Evolutionary conservation across 2,888 invertebrate species (phyloP).

Genomic region (Hypomecis atomaria): DNA sequence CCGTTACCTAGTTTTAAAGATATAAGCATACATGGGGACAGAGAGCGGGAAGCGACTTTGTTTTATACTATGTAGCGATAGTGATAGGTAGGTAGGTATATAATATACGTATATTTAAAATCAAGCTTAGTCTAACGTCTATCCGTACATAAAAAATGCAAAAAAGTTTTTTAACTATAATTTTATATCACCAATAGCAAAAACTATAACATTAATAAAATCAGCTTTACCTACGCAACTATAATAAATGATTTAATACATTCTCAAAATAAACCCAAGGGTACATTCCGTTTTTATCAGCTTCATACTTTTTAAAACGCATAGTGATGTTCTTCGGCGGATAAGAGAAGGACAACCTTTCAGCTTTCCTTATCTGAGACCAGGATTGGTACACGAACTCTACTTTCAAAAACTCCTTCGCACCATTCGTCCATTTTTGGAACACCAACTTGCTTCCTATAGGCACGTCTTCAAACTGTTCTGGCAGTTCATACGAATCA

Average conservation of each 20-base stretch:
- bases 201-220: too few species aligned
- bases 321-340: conserved; percentile 5
- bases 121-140: too few species aligned
- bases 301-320: not conserved
- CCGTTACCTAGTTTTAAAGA: too few species aligned
- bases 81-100: too few species aligned
- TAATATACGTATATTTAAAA: too few species aligned
- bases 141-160: too few species aligned
- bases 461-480: not conserved
- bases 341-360: not conserved
- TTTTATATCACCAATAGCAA: too few species aligned
- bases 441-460: conserved; percentile 11
- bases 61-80: too few species aligned
- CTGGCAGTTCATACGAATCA: not conserved
- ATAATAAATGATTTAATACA: not conserved
- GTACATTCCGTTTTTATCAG: conserved; percentile 3
- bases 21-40: too few species aligned
- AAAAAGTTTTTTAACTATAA: too few species aligned
- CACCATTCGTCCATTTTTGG: conserved; percentile 3
- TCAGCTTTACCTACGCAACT: too few species aligned
- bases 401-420: conserved; percentile 3
- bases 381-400: conserved; percentile 4
- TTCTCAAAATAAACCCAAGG: conserved; percentile 2
- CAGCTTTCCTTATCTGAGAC: not conserved
- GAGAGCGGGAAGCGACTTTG: too few species aligned